These are phyloP conservation scores for Hydrocynus forskahlii DNA, from an alignment of 2,797 vertebrate species.

Conservation along the genomic window DNA sequence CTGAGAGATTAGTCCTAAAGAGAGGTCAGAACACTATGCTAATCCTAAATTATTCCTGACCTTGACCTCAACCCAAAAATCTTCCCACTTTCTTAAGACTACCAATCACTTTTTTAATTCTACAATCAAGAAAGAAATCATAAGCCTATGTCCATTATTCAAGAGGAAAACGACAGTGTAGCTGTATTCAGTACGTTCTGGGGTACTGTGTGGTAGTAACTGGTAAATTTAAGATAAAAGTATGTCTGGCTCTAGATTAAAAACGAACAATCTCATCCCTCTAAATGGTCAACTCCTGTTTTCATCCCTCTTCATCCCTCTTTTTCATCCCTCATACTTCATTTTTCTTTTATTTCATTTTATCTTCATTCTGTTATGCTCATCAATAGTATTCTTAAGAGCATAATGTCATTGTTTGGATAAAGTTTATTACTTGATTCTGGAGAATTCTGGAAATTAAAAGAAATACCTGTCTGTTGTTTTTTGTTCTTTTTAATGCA, in stretches of 20 bases:
- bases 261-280: slow-evolving; percentile 17
- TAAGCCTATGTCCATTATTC: not conserved
- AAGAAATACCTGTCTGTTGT: not conserved
- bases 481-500: too few relatives aligned
- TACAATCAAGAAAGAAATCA: not conserved
- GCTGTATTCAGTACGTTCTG: not conserved
- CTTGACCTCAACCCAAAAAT: slow-evolving; percentile 46
- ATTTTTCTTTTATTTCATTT: too few relatives aligned
- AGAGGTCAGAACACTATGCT: slow-evolving; percentile 24
- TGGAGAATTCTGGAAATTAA: too few relatives aligned
- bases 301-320: slow-evolving; percentile 1
- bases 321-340: not conserved
- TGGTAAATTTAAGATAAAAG: slow-evolving; percentile 26
- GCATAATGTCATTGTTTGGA: too few relatives aligned
- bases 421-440: too few relatives aligned
- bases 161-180: slow-evolving; percentile 9
- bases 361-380: too few relatives aligned
- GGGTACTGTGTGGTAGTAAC: slow-evolving; percentile 8
- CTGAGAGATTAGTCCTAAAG: slow-evolving; percentile 49
- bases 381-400: too few relatives aligned
- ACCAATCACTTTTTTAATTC: slow-evolving; percentile 38
- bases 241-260: slow-evolving; percentile 20
- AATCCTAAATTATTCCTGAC: slow-evolving; percentile 52
- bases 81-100: slow-evolving; percentile 23
- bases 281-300: not conserved